Evolutionary conservation across 2,888 invertebrate species (phyloP).

Genomic region (Acrobeloides nanus): DNA sequence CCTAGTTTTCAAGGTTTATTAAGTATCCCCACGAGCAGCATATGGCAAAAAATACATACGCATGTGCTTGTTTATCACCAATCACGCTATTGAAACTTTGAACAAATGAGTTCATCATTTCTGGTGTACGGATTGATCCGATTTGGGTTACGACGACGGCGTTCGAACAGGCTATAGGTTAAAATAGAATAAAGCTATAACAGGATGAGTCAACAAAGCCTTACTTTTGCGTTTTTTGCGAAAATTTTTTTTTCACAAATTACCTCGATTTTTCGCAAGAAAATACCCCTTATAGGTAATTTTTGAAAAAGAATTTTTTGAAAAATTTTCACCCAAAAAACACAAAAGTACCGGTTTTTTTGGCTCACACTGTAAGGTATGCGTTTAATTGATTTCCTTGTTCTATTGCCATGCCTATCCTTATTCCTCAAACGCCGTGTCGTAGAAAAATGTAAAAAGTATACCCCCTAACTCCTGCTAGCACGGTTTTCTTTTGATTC

Average conservation of each 20-base stretch:
- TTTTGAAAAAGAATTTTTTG: too few relatives aligned
- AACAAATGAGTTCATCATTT: constrained; percentile 40
- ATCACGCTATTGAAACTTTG: constrained; percentile 38
- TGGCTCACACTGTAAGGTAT: too few relatives aligned
- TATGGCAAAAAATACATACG: constrained; percentile 24
- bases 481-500: constrained; percentile 38
- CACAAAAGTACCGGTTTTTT: too few relatives aligned
- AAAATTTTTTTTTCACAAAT: not conserved
- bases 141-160: constrained; percentile 44
- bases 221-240: not conserved
- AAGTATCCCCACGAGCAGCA: constrained; percentile 2
- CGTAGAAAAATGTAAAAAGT: constrained; percentile 13
- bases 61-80: constrained; percentile 42
- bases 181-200: constrained; percentile 16
- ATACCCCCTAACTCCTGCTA: constrained; percentile 49
- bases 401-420: too few relatives aligned
- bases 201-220: not conserved
- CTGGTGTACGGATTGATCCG: constrained; percentile 35
- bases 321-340: too few relatives aligned
- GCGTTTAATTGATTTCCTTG: too few relatives aligned
- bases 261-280: too few relatives aligned
- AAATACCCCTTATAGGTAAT: too few relatives aligned
- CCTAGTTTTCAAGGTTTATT: too few relatives aligned
- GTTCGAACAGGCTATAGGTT: constrained; percentile 36
- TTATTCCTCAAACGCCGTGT: constrained; percentile 7